Percentiles rank a stretch among this genome's conserved stretches.
Conservation (phyloP, 2,113 vertebrate species). For the Stegastes partitus region DNA sequence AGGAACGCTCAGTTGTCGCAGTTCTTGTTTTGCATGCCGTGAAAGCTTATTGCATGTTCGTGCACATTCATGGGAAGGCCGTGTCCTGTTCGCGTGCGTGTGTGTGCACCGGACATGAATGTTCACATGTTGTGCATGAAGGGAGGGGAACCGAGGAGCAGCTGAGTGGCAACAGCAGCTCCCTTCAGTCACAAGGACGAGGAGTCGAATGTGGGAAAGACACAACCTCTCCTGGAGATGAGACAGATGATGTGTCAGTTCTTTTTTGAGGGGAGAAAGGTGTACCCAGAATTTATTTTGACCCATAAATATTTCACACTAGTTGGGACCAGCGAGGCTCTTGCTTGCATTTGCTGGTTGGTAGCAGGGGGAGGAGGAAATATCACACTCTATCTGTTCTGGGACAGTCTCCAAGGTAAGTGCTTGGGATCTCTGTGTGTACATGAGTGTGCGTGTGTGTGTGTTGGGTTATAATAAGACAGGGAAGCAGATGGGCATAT, state of each 20-base stretch:
- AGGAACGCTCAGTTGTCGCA: slow-evolving; percentile 1
- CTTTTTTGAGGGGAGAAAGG: neutral
- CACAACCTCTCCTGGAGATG: neutral
- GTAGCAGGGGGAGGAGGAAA: slow-evolving; percentile 46
- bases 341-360: slow-evolving; percentile 21
- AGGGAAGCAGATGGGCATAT: slow-evolving; percentile 44
- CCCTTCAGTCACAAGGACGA: slow-evolving; percentile 22
- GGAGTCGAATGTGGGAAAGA: neutral
- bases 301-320: slow-evolving; percentile 37
- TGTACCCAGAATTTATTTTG: slow-evolving; percentile 12
- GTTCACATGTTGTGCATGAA: neutral
- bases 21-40: neutral
- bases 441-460: slow-evolving; percentile 14
- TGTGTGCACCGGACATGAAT: slow-evolving; percentile 1
- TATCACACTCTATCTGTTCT: slow-evolving; percentile 62
- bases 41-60: neutral
- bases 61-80: neutral
- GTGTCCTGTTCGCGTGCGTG: neutral
- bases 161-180: slow-evolving; percentile 33
- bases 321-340: neutral
- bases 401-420: slow-evolving; percentile 67
- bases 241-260: neutral
- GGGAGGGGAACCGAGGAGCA: slow-evolving; percentile 13
- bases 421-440: slow-evolving; percentile 18
- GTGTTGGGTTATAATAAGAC: slow-evolving; percentile 51